phyloP scores from a whole-genome alignment of 37 sponge, comb jelly and placozoan species.

The Chondrosia reniformis region DNA sequence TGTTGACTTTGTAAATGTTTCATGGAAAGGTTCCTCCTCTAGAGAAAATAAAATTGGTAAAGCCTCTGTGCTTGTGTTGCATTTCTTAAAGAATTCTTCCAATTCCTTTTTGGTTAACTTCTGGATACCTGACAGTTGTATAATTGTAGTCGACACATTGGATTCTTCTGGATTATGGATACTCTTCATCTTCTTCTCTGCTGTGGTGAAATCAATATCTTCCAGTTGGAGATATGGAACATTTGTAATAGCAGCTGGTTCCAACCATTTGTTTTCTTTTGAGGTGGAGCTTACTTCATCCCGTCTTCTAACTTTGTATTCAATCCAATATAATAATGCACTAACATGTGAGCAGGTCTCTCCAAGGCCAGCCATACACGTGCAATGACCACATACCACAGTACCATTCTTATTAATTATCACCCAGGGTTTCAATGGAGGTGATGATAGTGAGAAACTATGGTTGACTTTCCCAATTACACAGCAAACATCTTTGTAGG shows the following conservation, averaged over 20 bases:
- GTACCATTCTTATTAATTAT: neutral
- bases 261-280: neutral
- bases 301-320: neutral
- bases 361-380: neutral
- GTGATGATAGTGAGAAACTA: neutral
- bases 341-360: neutral
- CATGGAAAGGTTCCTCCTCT: neutral
- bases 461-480: neutral
- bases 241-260: neutral
- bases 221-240: neutral
- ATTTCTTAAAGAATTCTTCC: neutral
- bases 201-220: neutral
- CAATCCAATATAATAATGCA: neutral
- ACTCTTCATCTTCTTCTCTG: neutral
- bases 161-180: too few species aligned
- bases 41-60: constrained; percentile 14
- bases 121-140: neutral
- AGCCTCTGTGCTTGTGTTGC: neutral
- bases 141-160: neutral
- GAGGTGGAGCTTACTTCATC: neutral
- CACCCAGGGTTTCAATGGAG: neutral
- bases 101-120: neutral
- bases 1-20: neutral
- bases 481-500: neutral
- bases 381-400: neutral